Evolutionary conservation across 2,113 vertebrate genomes (phyloP), one percentile per base, ranked within the genome.

Genomic region (Ochotona curzoniae): DNA sequence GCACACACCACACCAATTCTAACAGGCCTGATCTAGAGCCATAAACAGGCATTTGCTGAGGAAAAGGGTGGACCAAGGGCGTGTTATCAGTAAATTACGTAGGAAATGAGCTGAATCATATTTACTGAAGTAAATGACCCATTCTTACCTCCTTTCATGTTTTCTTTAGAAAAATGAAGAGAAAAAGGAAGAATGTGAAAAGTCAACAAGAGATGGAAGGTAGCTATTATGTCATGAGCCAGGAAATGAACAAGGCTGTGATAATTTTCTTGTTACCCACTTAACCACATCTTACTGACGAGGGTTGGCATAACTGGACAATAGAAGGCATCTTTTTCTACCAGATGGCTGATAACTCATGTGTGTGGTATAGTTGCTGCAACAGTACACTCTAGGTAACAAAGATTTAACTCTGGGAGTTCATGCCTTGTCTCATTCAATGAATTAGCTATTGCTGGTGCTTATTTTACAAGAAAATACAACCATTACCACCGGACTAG

Each of bases 401-500:
- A 91, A 90, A 83, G 61, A 82, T 63, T 49, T 49, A 78, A 83
- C 35, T 83, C 69, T 44, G 70, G 86, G 54, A 60, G 67, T 78
- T 61, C 12, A 18, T 30, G 7, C 12, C n/a, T 15, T 73, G 10
- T 66, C n/a, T 78, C 44, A 83, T 9, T 44, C 7, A 30, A 60
- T 87, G 96, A 83, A 61, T 67, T 83, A 84, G 93, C 84, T 97
- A 87, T 95, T 96, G 94, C 96, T 90, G 60, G 93, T 79, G 84
- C 15, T 13, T 76, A 81, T 86, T 97, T 96, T 93, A 89, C 3
- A 66, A 95, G 97, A 95, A 75, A 90, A 83, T 79, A 44, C 63
- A 91, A 75, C 75, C 83, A 83, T 81, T 87, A 93, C 97, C 97
- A 97, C 91, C 73, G 74, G 64, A 96, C 93, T 44, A 97, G 84